Evolutionary conservation across 1,140 invertebrate species (phyloP).

Genomic region (Bombus waltoni): DNA sequence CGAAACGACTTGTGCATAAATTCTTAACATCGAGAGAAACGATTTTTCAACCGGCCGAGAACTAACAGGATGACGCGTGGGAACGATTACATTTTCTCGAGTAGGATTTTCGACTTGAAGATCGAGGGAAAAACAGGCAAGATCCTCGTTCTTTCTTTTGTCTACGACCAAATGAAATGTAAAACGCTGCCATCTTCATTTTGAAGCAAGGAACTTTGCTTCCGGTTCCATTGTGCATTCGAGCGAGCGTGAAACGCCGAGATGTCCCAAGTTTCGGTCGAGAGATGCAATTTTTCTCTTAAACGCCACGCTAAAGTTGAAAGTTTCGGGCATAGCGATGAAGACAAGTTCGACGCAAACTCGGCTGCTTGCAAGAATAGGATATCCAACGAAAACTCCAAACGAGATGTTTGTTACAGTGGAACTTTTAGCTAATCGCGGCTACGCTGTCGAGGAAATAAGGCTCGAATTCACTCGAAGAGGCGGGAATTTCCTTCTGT

Average conservation of each 20-base stretch:
- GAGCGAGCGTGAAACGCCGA: constrained; percentile 10
- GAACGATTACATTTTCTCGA: background rate
- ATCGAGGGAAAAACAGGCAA: background rate
- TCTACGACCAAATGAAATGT: constrained; percentile 32
- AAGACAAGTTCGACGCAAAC: constrained; percentile 53
- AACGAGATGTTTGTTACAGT: constrained; percentile 57
- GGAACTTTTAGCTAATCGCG: constrained; percentile 58
- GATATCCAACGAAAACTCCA: constrained; percentile 56
- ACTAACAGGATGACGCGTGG: background rate
- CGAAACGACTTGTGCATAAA: background rate
- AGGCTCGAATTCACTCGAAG: constrained; percentile 30
- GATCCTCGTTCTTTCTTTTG: background rate
- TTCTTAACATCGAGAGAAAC: background rate
- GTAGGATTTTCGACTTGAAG: background rate
- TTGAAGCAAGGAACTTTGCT: constrained; percentile 38
- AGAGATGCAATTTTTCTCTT: constrained; percentile 54
- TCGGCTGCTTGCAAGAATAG: constrained; percentile 20
- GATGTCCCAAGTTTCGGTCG: constrained; percentile 39
- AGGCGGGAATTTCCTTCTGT: constrained; percentile 36
- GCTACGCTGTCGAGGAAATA: background rate
- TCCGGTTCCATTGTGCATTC: background rate
- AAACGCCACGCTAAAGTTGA: constrained; percentile 48
- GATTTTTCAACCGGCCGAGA: background rate
- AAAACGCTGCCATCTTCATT: constrained; percentile 31
- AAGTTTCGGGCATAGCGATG: constrained; percentile 46